A percentile compares a stretch with the other conserved stretches of the same genome.
phyloP scores from a whole-genome alignment of 2,888 invertebrate species.

The Liposcelis brunnea region DNA sequence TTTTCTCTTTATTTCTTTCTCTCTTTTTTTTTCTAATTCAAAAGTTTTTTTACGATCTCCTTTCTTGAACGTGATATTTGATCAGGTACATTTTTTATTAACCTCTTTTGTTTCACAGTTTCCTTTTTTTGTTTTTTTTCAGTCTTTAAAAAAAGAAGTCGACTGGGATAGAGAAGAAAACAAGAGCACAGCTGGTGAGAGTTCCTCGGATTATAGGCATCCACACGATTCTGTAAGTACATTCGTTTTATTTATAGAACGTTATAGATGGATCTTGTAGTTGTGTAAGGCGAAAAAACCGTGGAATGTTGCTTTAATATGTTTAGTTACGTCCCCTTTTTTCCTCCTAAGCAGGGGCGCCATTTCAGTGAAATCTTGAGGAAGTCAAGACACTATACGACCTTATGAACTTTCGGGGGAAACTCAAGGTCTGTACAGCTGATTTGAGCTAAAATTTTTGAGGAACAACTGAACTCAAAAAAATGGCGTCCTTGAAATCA shows the following conservation, averaged over 20 bases:
- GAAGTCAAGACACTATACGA: too few species aligned
- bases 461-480: too few species aligned
- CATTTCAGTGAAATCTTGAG: too few species aligned
- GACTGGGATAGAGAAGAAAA: constrained; percentile 71
- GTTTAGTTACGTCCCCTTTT: background rate
- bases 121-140: constrained; percentile 25
- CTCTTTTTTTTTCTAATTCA: constrained; percentile 3
- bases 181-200: constrained; percentile 50
- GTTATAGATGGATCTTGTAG: constrained; percentile 10
- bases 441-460: too few species aligned
- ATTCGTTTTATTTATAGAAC: background rate
- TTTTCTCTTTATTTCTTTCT: constrained; percentile 3
- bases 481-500: too few species aligned
- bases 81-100: too few species aligned
- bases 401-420: too few species aligned
- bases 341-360: too few species aligned
- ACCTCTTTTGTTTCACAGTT: constrained; percentile 3
- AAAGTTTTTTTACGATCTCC: background rate
- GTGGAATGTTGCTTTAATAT: constrained; percentile 12
- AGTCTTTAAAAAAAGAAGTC: constrained; percentile 80
- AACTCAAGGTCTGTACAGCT: too few species aligned
- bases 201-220: constrained; percentile 61
- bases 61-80: too few species aligned
- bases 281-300: constrained; percentile 16
- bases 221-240: constrained; percentile 66